Base-by-base conservation (phyloP, 2,113 vertebrate species). In the Thunnus maccoyii region DNA sequence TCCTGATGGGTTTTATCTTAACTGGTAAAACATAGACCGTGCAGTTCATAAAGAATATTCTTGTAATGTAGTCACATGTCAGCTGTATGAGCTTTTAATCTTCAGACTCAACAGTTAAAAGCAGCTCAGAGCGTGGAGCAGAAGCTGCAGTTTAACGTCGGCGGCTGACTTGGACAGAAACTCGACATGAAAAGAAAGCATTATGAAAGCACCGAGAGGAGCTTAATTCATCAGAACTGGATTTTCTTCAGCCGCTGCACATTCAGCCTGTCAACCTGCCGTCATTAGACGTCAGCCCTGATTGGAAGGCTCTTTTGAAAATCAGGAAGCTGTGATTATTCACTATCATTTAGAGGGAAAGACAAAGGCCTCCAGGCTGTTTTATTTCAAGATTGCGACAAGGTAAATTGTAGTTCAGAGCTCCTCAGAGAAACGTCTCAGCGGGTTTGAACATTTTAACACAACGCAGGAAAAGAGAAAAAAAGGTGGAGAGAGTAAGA, bases 331-430 rank as follows among this genome's bases (percentile, higher is more conserved):
- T 84, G 75, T 87, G 86, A 91, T 93, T 91, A 89, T 85, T 86
- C 84, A 81, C 86, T 67, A 78, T 86, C 78, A 81, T 80, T 89
- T 78, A 78, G 68, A 69, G 56, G 52, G 5, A 13, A 22, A 77
- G 58, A 90, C 87, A 89, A 91, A 93, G 83, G 88, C 72, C 86
- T 66, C 8, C 69, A 47, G 87, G 86, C 84, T 66, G 22, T 80
- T 86, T 90, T 82, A 86, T 77, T 88, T 85, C 68, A 78, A 70
- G 65, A 86, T 32, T 61, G 73, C 20, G 56, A 85, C 70, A 30
- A 75, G 78, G 65, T 87, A 90, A 91, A 88, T 85, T 82, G 72
- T 76, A 55, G 75, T 83, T 85, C 76, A 62, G 44, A 73, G 62
- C 72, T 78, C 36, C 22, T 27, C 14, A 7, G 44, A 41, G 20